A percentile compares a stretch with the other conserved stretches of the same genome.
These are phyloP conservation scores for Malurus leucopterus DNA, from an alignment of 2,797 vertebrate genomes.

Conservation along the genomic window DNA sequence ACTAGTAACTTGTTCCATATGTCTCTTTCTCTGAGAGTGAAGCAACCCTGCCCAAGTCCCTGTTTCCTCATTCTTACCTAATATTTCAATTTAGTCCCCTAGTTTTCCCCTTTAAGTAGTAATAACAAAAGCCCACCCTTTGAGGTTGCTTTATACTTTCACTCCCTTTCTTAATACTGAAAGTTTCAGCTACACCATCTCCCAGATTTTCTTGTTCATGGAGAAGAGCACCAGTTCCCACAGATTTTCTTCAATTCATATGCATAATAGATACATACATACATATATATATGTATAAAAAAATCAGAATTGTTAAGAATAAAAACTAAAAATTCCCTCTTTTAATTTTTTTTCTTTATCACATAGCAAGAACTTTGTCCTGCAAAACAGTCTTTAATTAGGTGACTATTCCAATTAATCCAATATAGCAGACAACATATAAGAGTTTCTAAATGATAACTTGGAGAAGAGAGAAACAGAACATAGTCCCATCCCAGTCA, in stretches of 20 bases:
- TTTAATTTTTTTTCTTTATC: too few relatives aligned
- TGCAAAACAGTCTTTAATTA: background rate
- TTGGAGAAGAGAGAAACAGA: background rate
- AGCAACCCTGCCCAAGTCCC: background rate
- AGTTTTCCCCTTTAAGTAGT: conserved; percentile 19
- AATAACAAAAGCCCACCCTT: conserved; percentile 24
- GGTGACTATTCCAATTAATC: background rate
- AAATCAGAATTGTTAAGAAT: background rate
- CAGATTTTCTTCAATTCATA: background rate
- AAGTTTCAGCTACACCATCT: background rate
- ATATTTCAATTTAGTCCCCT: conserved; percentile 36
- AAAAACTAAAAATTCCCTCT: background rate
- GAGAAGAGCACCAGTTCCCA: background rate
- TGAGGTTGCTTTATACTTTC: conserved; percentile 16
- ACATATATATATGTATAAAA: background rate
- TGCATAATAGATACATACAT: background rate
- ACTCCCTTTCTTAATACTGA: background rate
- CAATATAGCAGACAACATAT: background rate
- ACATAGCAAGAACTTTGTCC: background rate
- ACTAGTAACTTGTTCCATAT: conserved; percentile 48
- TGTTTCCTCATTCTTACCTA: conserved; percentile 35
- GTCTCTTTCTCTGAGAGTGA: background rate
- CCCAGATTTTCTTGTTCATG: background rate
- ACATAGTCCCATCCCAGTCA: background rate
- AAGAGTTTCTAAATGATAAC: background rate